Conservation (phyloP, 2,797 vertebrate species). For the Acomys russatus region DNA sequence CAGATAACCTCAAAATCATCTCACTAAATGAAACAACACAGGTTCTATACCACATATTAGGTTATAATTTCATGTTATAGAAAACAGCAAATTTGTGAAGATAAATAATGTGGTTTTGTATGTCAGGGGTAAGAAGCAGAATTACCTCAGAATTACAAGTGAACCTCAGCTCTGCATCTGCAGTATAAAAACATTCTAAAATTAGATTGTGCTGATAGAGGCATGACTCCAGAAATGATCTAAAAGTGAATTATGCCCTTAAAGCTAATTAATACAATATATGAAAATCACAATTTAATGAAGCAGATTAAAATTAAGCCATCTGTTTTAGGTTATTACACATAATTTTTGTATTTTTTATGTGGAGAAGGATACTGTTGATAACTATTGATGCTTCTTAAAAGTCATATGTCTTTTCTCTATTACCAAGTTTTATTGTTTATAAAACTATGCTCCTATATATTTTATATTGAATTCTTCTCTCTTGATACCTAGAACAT, state of each 20-base stretch:
- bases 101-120: not conserved
- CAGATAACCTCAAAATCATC: not conserved
- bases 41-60: not conserved
- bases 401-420: not conserved
- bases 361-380: not conserved
- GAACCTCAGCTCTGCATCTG: not conserved
- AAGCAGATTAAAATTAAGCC: not conserved
- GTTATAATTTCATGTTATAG: not conserved
- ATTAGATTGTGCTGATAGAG: not conserved
- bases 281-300: not conserved
- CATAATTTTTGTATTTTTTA: not conserved
- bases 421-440: not conserved
- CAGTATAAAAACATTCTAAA: not conserved
- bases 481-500: not conserved
- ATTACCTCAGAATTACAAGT: not conserved
- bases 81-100: not conserved
- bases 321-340: not conserved
- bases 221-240: not conserved
- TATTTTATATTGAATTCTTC: not conserved
- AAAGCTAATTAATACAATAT: not conserved
- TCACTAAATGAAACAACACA: not conserved
- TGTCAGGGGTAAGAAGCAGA: not conserved
- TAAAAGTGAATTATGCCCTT: not conserved
- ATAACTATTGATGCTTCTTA: not conserved
- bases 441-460: not conserved